Base-by-base conservation (phyloP, 2,113 vertebrate genomes). In the Panthera tigris region DNA sequence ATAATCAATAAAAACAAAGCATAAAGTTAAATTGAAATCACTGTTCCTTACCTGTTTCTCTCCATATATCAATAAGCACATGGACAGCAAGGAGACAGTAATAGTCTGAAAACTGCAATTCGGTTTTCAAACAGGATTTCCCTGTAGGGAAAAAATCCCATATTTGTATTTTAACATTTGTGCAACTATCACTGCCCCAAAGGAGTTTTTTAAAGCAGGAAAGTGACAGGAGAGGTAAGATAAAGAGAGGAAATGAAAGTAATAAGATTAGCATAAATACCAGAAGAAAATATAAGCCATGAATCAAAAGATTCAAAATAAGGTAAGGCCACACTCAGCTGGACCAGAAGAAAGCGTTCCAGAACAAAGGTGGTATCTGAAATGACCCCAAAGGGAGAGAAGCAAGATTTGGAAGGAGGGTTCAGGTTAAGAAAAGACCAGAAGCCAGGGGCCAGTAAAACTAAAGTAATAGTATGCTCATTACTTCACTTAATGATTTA, bases 1-100 rank as follows among this genome's bases (percentile, higher is more conserved):
- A 94, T 8, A 82, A 79, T 48, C 2, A 27, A 4, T 84, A 16
- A 4, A 84, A 97, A 82, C 65, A 84, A 93, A 74, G 14, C 10
- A 39, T 14, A 87, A 81, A 79, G 15, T 27, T 92, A 48, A 94
- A 69, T 1, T 84, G 52, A 96, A 95, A 48, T 78, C 76, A 87
- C 21, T 93, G 55, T 21, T 86, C 94, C 99, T 31, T 98, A 99
- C 99, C 99, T 63, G 99, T 99, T 84, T 99, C 99, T 36, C 97
- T 98, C 99, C 99, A 99, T 86, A 99, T 97, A 98, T 99, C 99
- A 13, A 99, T 97, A 96, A 99, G 99, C n/a, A 99, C 98, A 29
- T 99, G 99, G 96, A 99, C 99, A 31, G 99, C 99, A 98, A 99
- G 99, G 69, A 99, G 99, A 96, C 99, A 99, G 96, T 99, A 99